These are phyloP conservation scores for Elysia crispata DNA, from an alignment of 2,888 invertebrate species.

Conservation along the genomic window DNA sequence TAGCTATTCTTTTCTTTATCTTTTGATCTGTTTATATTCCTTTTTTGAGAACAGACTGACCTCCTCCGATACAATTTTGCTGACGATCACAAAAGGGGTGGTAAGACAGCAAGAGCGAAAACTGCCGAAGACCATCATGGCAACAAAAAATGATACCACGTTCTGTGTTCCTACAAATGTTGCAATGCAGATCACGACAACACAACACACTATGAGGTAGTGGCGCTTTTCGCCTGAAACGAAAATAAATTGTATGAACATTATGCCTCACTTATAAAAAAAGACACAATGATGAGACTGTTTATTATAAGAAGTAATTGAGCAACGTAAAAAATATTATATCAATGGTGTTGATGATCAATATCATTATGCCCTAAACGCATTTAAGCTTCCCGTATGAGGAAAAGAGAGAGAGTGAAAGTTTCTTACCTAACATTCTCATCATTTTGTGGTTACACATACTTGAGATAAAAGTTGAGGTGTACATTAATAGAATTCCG, in stretches of 20 bases:
- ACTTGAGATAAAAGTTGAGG: conserved; percentile 13
- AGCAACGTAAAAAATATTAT: too few species aligned
- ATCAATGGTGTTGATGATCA: too few species aligned
- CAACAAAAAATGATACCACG: conserved; percentile 11
- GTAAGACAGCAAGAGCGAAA: conserved; percentile 18
- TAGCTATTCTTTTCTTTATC: too few species aligned
- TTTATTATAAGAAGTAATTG: too few species aligned
- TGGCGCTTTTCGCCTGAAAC: conserved; percentile 25
- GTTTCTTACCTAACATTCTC: conserved; percentile 20
- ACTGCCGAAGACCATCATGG: conserved; percentile 2
- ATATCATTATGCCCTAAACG: too few species aligned
- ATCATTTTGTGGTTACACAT: conserved; percentile 12
- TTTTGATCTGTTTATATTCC: too few species aligned
- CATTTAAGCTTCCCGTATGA: too few species aligned
- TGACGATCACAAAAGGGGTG: conserved; percentile 21
- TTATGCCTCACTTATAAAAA: not conserved
- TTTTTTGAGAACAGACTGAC: too few species aligned
- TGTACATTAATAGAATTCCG: conserved; percentile 27
- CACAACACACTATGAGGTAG: not conserved
- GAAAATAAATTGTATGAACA: not conserved
- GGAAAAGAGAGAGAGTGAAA: too few species aligned
- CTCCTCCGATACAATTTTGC: conserved; percentile 9
- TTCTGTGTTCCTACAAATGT: not conserved
- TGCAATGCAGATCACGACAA: not conserved
- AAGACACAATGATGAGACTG: too few species aligned